phyloP scores from a whole-genome alignment of 1,140 invertebrate genomes.

The Latrodectus geometricus region DNA sequence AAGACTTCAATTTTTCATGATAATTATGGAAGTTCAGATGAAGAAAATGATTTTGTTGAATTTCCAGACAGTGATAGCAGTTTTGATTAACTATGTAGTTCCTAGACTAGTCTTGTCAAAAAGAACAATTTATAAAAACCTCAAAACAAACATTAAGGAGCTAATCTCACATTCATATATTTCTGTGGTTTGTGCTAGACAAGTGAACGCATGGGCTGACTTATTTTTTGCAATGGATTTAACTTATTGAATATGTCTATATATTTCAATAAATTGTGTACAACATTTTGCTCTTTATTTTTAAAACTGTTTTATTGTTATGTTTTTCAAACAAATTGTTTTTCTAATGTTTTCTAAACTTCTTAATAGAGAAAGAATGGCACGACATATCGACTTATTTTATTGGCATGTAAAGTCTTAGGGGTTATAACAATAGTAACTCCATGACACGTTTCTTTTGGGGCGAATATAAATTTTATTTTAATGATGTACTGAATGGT shows the following conservation, averaged over 20 bases:
- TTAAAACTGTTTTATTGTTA: background rate
- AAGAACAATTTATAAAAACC: slow-evolving; percentile 9
- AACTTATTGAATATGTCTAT: background rate
- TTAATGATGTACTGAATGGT: no score
- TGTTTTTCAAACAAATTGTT: background rate
- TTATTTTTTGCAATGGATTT: background rate
- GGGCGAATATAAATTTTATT: no score
- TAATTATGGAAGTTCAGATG: slow-evolving; percentile 6
- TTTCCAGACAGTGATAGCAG: slow-evolving; percentile 44
- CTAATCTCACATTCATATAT: background rate
- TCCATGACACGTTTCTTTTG: no score
- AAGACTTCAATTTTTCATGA: background rate
- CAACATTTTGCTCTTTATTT: background rate
- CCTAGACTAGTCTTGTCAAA: slow-evolving; percentile 48
- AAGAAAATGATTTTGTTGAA: slow-evolving; percentile 20
- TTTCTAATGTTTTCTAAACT: background rate
- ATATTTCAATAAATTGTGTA: background rate
- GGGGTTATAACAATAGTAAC: no score
- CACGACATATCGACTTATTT: no score
- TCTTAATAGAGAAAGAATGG: no score
- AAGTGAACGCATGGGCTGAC: slow-evolving; percentile 4
- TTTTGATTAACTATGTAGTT: slow-evolving; percentile 18
- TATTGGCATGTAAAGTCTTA: no score
- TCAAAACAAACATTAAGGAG: background rate
- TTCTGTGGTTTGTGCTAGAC: background rate